Evolutionary conservation across 1,140 invertebrate species (phyloP).

Genomic region (Zaprionus gabonicus): DNA sequence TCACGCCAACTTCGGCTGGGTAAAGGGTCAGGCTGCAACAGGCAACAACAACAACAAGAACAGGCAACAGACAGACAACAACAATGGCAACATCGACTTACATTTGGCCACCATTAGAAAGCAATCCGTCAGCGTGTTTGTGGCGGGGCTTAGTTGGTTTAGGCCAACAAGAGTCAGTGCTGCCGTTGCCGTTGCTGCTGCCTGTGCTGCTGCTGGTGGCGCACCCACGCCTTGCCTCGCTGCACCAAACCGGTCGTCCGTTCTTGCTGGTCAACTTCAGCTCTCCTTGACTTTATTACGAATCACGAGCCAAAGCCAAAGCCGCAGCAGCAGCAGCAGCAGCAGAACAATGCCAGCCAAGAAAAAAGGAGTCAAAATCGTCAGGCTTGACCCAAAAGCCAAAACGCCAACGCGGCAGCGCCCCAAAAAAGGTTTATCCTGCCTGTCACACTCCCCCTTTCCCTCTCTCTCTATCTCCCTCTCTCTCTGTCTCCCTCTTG

Average conservation of each 20-base stretch:
- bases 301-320: constrained; percentile 70
- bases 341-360: constrained; percentile 64
- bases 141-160: constrained; percentile 46
- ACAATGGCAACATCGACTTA: constrained; percentile 51
- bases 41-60: not conserved
- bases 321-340: constrained; percentile 15
- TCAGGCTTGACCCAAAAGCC: constrained; percentile 63
- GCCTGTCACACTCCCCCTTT: not conserved
- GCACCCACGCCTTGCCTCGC: constrained; percentile 34
- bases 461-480: not conserved
- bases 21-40: constrained; percentile 63
- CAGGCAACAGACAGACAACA: too few species aligned
- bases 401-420: constrained; percentile 56
- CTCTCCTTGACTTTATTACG: constrained; percentile 81
- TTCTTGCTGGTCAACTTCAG: constrained; percentile 34
- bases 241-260: constrained; percentile 52
- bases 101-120: constrained; percentile 76
- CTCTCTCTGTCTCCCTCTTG: constrained; percentile 14
- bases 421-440: not conserved
- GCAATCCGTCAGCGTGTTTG: constrained; percentile 78
- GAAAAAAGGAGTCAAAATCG: constrained; percentile 58
- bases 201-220: constrained; percentile 25
- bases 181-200: constrained; percentile 38
- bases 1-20: constrained; percentile 53
- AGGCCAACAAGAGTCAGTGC: constrained; percentile 66